These are phyloP conservation scores for Pygmarrhopalites habei DNA, from an alignment of 1,140 invertebrate genomes.

Conservation along the genomic window DNA sequence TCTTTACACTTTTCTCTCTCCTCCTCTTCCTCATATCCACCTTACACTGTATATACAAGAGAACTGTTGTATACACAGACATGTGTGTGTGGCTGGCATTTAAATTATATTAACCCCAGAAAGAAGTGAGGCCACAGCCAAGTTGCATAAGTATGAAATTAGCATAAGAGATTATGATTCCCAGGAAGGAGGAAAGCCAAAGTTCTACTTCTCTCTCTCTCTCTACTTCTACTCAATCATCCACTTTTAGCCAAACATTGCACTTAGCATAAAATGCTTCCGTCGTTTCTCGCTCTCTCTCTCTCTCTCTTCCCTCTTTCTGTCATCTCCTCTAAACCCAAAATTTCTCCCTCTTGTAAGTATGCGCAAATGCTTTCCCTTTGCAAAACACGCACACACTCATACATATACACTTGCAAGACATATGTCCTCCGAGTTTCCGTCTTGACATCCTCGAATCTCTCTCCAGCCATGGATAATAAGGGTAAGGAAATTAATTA, in stretches of 20 bases:
- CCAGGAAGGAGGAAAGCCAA: background rate
- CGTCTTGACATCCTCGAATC: background rate
- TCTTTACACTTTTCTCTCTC: too few relatives aligned
- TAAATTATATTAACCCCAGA: too few relatives aligned
- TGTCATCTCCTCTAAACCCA: background rate
- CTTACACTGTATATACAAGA: too few relatives aligned
- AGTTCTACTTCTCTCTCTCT: background rate
- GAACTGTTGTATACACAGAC: too few relatives aligned
- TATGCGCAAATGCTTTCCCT: too few relatives aligned
- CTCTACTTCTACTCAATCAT: background rate
- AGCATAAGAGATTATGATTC: conserved; percentile 5
- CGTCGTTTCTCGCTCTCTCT: background rate
- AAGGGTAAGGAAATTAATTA: conserved; percentile 17
- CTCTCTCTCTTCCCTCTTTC: background rate
- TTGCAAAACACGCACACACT: too few relatives aligned
- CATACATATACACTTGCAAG: too few relatives aligned
- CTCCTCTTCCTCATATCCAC: too few relatives aligned
- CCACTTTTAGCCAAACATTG: background rate
- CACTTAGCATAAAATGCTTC: conserved; percentile 3
- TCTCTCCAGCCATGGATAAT: background rate
- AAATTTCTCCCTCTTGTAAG: background rate
- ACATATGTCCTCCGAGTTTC: background rate
- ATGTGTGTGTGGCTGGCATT: too few relatives aligned
- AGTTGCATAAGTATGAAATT: background rate
- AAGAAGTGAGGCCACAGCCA: background rate